Conservation (phyloP, 2,113 vertebrate genomes). For the Paedocypris sp. region DNA sequence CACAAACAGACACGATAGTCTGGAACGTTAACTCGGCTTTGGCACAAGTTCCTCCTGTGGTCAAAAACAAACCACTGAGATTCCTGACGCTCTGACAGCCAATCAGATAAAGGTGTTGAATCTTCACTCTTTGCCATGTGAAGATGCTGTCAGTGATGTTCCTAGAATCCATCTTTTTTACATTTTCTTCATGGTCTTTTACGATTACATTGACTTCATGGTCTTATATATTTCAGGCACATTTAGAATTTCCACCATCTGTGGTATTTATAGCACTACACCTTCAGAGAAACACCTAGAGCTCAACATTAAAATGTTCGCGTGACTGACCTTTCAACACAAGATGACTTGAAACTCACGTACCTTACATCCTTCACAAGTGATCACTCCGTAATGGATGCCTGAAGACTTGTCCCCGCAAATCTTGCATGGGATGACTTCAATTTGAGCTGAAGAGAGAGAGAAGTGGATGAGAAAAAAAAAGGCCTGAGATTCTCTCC, state of each 20-base stretch:
- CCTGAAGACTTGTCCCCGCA: slow-evolving; percentile 88
- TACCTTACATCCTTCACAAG: slow-evolving; percentile 71
- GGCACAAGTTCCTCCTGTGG: neutral
- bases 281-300: too few relatives aligned
- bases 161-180: too few relatives aligned
- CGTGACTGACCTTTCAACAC: too few relatives aligned
- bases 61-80: slow-evolving; percentile 3
- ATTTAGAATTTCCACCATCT: too few relatives aligned
- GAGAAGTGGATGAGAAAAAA: neutral
- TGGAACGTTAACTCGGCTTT: neutral
- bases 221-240: too few relatives aligned
- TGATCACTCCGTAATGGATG: slow-evolving; percentile 89
- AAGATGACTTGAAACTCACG: neutral
- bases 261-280: too few relatives aligned
- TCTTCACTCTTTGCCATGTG: neutral
- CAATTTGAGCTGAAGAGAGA: slow-evolving; percentile 75
- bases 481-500: neutral
- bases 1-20: neutral
- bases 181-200: too few relatives aligned
- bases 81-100: neutral
- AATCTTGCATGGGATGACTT: slow-evolving; percentile 89
- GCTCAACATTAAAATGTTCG: too few relatives aligned
- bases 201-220: too few relatives aligned
- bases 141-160: neutral
- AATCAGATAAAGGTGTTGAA: slow-evolving; percentile 5